Evolutionary conservation across 1,140 invertebrate genomes (phyloP).

Genomic region (Macrotrachela quadricornifera): DNA sequence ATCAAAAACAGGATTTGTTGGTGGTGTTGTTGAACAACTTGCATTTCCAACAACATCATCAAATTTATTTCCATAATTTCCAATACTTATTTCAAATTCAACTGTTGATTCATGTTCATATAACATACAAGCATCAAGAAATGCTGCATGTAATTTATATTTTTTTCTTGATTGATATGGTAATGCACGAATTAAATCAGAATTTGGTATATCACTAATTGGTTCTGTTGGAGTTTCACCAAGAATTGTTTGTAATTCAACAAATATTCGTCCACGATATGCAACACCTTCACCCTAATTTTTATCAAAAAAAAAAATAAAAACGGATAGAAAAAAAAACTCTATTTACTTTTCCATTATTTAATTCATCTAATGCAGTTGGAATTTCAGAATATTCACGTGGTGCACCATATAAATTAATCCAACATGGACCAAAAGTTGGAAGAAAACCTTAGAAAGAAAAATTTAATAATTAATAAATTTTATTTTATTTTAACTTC

Average conservation of each 20-base stretch:
- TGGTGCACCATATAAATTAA: conserved; percentile 34
- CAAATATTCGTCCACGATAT: conserved; percentile 31
- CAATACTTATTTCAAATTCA: conserved; percentile 34
- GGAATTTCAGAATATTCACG: conserved; percentile 32
- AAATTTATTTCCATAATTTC: conserved; percentile 34
- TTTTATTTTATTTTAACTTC: too few species aligned
- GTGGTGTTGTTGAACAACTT: conserved; percentile 32
- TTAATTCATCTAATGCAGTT: conserved; percentile 29
- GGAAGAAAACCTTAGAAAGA: conserved; percentile 32
- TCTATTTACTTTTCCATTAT: conserved; percentile 26
- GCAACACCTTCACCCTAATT: conserved; percentile 33
- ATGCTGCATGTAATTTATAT: conserved; percentile 29
- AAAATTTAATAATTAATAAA: too few species aligned
- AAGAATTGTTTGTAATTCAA: conserved; percentile 28
- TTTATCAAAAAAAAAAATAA: too few species aligned
- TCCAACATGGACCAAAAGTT: conserved; percentile 34
- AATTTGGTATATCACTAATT: neutral
- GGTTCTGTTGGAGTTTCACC: conserved; percentile 16
- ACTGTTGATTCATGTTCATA: conserved; percentile 26
- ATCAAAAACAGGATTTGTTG: conserved; percentile 36
- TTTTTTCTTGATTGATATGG: conserved; percentile 29
- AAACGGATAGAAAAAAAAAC: too few species aligned
- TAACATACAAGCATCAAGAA: conserved; percentile 32
- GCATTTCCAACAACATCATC: conserved; percentile 26
- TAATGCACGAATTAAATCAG: conserved; percentile 11